Conservation (phyloP, 2,888 invertebrate genomes). For the Empis livida region DNA sequence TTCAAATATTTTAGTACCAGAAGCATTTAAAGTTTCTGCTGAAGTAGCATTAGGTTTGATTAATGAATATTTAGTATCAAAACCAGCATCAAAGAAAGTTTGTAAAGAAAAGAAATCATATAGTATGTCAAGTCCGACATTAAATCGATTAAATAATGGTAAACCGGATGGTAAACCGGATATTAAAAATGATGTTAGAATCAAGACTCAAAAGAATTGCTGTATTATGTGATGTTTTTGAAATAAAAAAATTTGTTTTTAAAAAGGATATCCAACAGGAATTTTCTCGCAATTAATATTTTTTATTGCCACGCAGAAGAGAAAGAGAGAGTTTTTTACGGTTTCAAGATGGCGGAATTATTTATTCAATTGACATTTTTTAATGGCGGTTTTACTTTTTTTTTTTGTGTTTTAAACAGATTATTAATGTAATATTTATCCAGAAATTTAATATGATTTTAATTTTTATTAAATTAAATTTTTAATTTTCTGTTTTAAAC, state of each 20-base stretch:
- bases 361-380: too few relatives aligned
- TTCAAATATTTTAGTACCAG: constrained; percentile 46
- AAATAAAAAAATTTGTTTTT: neutral
- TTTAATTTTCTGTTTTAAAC: too few relatives aligned
- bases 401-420: too few relatives aligned
- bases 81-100: constrained; percentile 9
- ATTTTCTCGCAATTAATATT: too few relatives aligned
- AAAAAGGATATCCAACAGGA: too few relatives aligned
- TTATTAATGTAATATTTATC: too few relatives aligned
- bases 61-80: constrained; percentile 2
- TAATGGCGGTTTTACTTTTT: too few relatives aligned
- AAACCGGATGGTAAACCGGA: constrained; percentile 11
- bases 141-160: constrained; percentile 9
- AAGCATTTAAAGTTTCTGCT: constrained; percentile 54
- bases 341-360: too few relatives aligned
- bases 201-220: constrained; percentile 12
- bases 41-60: constrained; percentile 43
- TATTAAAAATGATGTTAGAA: constrained; percentile 11
- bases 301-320: too few relatives aligned
- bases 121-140: constrained; percentile 10
- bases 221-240: constrained; percentile 14
- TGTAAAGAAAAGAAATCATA: constrained; percentile 12
- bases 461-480: too few relatives aligned
- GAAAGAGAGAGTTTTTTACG: too few relatives aligned
- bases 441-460: too few relatives aligned